Percentiles rank a stretch among this genome's conserved stretches.
These are phyloP conservation scores for Caenorhabditis becei DNA, from an alignment of 2,888 invertebrate genomes.

Conservation along the genomic window DNA sequence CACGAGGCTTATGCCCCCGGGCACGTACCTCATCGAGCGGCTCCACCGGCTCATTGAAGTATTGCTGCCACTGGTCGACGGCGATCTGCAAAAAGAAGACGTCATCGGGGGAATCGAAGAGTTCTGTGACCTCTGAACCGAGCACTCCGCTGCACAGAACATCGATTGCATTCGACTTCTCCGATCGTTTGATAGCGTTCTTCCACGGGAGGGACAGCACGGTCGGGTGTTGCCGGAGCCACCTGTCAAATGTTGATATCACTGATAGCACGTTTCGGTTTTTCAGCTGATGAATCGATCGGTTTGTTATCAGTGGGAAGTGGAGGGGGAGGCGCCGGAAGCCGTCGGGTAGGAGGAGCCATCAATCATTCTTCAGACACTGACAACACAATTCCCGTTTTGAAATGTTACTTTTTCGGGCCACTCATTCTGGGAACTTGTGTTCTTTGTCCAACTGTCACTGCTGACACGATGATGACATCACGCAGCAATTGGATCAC, in stretches of 20 bases:
- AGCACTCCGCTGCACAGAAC: conserved; percentile 76
- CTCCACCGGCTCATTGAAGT: conserved; percentile 78
- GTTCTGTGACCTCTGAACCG: conserved; percentile 74
- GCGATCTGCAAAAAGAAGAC: conserved; percentile 58
- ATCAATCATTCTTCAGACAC: conserved; percentile 31
- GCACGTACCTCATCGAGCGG: conserved; percentile 78
- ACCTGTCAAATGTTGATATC: conserved; percentile 84
- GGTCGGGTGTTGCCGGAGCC: conserved; percentile 93
- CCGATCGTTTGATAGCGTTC: conserved; percentile 90
- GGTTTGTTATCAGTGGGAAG: conserved; percentile 27
- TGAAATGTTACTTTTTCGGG: conserved; percentile 6
- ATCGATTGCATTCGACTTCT: conserved; percentile 95
- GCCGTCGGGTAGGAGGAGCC: neutral
- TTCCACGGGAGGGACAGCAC: conserved; percentile 91
- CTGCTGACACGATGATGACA: neutral
- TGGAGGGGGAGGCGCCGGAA: conserved; percentile 16
- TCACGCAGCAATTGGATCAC: neutral
- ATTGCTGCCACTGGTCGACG: conserved; percentile 76
- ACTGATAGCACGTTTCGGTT: conserved; percentile 19
- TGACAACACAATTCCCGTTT: conserved; percentile 5
- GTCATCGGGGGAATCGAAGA: neutral
- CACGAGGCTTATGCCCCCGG: conserved; percentile 41
- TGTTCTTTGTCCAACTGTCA: conserved; percentile 11
- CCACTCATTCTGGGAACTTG: neutral
- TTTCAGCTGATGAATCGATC: conserved; percentile 30